These are phyloP conservation scores for Takifugu ocellatus DNA, from an alignment of 2,797 vertebrate genomes.

Conservation along the genomic window DNA sequence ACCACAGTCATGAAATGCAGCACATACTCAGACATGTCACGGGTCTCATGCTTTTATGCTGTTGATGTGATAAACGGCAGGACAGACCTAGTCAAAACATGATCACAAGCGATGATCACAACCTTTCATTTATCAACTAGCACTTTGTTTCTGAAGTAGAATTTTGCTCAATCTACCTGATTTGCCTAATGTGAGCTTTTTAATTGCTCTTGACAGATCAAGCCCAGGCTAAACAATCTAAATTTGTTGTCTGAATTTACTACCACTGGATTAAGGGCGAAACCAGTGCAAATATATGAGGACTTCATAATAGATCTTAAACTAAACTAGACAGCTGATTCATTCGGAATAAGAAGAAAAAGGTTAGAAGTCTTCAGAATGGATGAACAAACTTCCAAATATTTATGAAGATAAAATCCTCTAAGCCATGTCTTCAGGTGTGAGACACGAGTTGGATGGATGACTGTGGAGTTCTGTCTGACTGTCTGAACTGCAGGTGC, in stretches of 20 bases:
- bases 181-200: conserved; percentile 6
- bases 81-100: conserved; percentile 8
- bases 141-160: neutral
- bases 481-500: too few relatives aligned
- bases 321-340: too few relatives aligned
- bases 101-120: neutral
- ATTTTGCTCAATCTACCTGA: neutral
- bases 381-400: too few relatives aligned
- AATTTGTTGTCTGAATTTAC: conserved; percentile 36
- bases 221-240: conserved; percentile 1
- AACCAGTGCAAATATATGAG: too few relatives aligned
- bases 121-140: conserved; percentile 2
- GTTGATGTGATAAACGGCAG: conserved; percentile 6
- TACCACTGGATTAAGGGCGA: neutral
- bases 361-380: too few relatives aligned
- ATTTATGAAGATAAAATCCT: too few relatives aligned
- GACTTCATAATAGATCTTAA: too few relatives aligned
- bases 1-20: neutral
- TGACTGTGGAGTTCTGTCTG: too few relatives aligned
- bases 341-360: too few relatives aligned
- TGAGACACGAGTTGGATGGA: too few relatives aligned
- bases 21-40: conserved; percentile 13
- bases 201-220: too few relatives aligned
- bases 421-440: too few relatives aligned
- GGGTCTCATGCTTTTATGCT: conserved; percentile 14